Base-by-base conservation (phyloP, 2,113 vertebrate species). In the Triplophysa siluroides region DNA sequence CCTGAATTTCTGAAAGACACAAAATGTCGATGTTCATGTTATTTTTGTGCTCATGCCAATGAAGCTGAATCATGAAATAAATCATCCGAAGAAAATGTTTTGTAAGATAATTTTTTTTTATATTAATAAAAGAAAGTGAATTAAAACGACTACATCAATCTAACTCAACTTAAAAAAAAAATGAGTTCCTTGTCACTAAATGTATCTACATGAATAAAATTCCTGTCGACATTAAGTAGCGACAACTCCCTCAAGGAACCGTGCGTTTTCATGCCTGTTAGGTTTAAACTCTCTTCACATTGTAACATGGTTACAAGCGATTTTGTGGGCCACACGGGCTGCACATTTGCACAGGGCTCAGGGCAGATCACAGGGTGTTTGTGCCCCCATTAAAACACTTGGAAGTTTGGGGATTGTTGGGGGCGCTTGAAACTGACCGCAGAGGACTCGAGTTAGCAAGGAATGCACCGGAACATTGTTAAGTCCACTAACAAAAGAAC, bases 381-480 rank as follows among this genome's bases (percentile, higher is more conserved):
- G 76, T 69, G 65, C 61, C 81, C 79, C 67, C 62, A 71, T 85
- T 79, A 83, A 79, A 73, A 52, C 45, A 62, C 43, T 38, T 61
- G 58, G 33, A 43, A 50, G 63, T 75, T 69, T 73, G 52, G 47
- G 76, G 81, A 78, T 52, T 66, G 61, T 56, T 72, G 81, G 81
- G 82, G 88, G 88, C 88, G 83, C 85, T 86, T 85, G 85, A 78
- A 85, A 83, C 85, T 62, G 89, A 76, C 83, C 88, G 87, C 92
- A 93, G 91, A 91, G 91, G 90, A 90, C 86, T 90, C 60, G 82
- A 86, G 88, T 93, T 93, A 94, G 86, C 29, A 61, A 90, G 91
- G 93, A 93, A 94, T 93, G 91, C 92, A 65, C 91, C 91, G 92
- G 90, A 93, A 94, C 93, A 90, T 90, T 88, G 90, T 94, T 92